Conservation (phyloP, 2,888 invertebrate species). For the Lamellibrachia columna region DNA sequence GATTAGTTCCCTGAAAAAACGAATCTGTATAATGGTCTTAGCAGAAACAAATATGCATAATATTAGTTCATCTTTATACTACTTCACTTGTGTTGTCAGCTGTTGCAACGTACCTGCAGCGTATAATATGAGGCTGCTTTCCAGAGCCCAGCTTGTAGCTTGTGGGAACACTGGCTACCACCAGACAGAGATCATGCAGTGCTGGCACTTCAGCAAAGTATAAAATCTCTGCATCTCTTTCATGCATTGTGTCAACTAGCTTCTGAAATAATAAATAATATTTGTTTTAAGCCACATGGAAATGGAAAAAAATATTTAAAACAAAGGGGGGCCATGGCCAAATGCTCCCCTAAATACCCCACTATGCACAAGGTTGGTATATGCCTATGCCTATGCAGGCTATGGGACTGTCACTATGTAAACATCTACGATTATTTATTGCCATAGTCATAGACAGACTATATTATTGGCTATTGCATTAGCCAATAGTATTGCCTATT, state of each 20-base stretch:
- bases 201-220: not conserved
- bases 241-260: not conserved
- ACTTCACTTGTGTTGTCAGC: not conserved
- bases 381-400: too few species aligned
- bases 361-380: too few species aligned
- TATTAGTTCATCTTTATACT: not conserved
- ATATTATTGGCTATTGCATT: too few species aligned
- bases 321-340: too few species aligned
- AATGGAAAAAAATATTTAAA: not conserved
- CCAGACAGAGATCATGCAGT: not conserved
- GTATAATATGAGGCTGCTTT: not conserved
- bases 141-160: not conserved
- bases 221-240: constrained; percentile 1
- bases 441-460: too few species aligned
- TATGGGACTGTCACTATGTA: too few species aligned
- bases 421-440: too few species aligned
- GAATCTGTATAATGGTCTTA: not conserved
- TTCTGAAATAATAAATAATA: not conserved
- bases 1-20: constrained; percentile 53
- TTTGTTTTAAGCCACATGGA: not conserved
- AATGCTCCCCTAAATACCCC: too few species aligned
- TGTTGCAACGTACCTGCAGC: not conserved
- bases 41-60: not conserved
- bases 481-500: too few species aligned
- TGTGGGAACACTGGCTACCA: not conserved